Evolutionary conservation across 1,140 invertebrate species (phyloP), one percentile per base, ranked within the genome.

Genomic region (Drosophila burlai): DNA sequence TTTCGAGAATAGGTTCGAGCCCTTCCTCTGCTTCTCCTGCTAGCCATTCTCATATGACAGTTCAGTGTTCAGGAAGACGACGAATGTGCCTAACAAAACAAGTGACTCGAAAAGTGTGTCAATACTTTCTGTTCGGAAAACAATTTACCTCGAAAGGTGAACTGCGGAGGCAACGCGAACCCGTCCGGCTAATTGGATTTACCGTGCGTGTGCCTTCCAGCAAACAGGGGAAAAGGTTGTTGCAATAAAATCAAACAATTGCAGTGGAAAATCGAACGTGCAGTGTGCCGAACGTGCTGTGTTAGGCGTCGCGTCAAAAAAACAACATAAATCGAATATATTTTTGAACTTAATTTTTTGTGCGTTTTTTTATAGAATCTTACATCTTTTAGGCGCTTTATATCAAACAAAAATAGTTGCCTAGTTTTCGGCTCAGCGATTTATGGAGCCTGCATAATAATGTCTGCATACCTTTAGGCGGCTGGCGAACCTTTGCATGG

Each of bases 241-340:
- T 80, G 85, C 81, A 89, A 90, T 89, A 80, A 89, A 89, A 90
- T 90, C 81, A 85, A 80, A 68, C 81, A 76, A 82, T 90, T 85
- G 82, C 85, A 90, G 85, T 90, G 76, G 61, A 90, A 90, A 85
- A 91, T 85, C 81, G 85, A 90, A 91, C 86, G 86, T 82, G 82
- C 52, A 57, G 59, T 64, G 87, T 75, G 76, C 47, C 71, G 66
- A 89, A 89, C 81, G 85, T 83, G 46, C 82, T 63, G 85, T 81
- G 46, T 87, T 69, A 42, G 69, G 43, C 69, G 69, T 60, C 74
- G 83, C 59, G 67, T 61, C 26, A 49, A 58, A 18, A 75, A 75
- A 66, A 61, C 40, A n/a, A 59, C 2, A 50, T 2, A 64, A 64
- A 63, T 50, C 29, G 21, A 26, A 15, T 6, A 16, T 15, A 50